Conservation (phyloP, 2,888 invertebrate genomes). For the Troilus luridus region DNA sequence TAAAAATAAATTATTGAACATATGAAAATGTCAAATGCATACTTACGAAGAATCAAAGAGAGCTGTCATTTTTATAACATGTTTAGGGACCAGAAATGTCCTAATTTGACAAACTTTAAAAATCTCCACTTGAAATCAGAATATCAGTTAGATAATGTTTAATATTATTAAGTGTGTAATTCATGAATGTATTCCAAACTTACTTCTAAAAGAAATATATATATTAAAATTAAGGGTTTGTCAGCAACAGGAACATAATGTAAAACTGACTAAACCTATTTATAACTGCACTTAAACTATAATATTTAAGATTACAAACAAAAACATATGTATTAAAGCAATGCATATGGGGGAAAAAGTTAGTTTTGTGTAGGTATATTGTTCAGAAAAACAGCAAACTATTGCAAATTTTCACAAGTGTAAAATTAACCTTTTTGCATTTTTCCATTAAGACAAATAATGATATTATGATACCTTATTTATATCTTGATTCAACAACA, state of each 20-base stretch:
- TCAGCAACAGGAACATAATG: neutral
- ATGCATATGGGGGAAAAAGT: neutral
- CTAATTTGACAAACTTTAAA: neutral
- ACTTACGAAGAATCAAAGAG: neutral
- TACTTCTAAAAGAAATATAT: slow-evolving; percentile 9
- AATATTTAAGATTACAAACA: neutral
- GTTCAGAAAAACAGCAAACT: neutral
- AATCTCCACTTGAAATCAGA: neutral
- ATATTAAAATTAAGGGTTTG: neutral
- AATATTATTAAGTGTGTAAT: neutral
- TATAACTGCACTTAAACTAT: neutral
- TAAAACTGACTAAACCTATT: neutral
- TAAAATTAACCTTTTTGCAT: neutral
- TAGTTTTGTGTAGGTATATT: neutral
- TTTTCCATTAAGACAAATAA: neutral
- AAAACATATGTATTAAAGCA: slow-evolving; percentile 8
- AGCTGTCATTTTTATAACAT: neutral
- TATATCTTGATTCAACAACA: no score
- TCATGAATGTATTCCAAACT: neutral
- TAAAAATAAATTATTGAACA: neutral
- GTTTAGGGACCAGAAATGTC: slow-evolving; percentile 13
- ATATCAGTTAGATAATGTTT: neutral
- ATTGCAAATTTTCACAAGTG: neutral
- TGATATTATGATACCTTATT: neutral
- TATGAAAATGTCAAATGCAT: neutral